Evolutionary conservation across 1,140 invertebrate species (phyloP), one percentile per base, ranked within the genome.

Genomic region (Antheraea pernyi): DNA sequence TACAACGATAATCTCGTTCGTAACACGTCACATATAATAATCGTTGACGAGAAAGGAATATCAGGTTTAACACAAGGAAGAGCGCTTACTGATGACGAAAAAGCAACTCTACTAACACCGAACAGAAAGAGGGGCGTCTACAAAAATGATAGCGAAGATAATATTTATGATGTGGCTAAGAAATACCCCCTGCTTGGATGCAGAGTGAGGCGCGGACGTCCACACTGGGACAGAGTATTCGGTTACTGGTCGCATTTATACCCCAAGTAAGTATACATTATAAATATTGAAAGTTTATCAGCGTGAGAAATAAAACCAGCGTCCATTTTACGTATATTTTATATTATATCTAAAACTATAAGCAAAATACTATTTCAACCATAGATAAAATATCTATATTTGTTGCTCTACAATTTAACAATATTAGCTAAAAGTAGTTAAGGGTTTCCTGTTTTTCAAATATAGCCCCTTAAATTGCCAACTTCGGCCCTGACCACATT

Each of bases 181-280:
- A 78, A 85, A 59, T 91, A 83, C 72, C 90, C 90, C 7, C 42
- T 90, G 46, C 72, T 92, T 19, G 90, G 82, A 0, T 92, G 90
- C 64, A 78, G 90, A 72, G 73, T 91, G 16, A 79, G 74, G 64
- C 77, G 80, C 63, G 90, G 90, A 0, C 78, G 90, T 61, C 90
- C 90, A 8, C 82, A 91, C 73, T 92, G 88, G 90, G 84, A 92
- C 59, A 69, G 79, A 46, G 83, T 91, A 37, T 91, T 92, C 78
- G 86, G 85, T 48, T 92, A 89, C 75, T 92, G 89, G 89, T 86
- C 85, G 7, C 90, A 92, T 82, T 81, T 92, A 42, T 92, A 92
- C 73, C 88, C 88, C 9, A 77, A 77, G 89, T 92, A 77, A 82
- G 83, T 81, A 65, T 22, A 30, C n/a, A n/a, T n/a, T n/a, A n/a